Percentiles rank a stretch among this genome's conserved stretches.
Conservation (phyloP, 2,113 vertebrate genomes). For the Montifringilla adamsi region DNA sequence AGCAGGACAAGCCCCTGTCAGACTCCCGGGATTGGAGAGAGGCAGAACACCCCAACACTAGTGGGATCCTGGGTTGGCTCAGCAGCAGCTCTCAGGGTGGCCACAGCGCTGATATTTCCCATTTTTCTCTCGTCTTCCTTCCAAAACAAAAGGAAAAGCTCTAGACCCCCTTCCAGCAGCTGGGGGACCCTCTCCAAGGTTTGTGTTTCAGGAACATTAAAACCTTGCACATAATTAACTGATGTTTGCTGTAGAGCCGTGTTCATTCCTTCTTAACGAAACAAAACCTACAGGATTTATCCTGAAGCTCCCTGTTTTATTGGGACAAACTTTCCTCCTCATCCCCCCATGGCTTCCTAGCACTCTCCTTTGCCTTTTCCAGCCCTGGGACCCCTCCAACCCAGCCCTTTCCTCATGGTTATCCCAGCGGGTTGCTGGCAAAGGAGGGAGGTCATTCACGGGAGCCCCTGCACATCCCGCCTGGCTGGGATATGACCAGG, state of each 20-base stretch:
- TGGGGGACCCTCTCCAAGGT: slow-evolving; percentile 5
- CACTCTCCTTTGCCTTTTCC: neutral
- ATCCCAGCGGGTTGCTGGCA: neutral
- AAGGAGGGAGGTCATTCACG: accelerated
- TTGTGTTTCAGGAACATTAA: slow-evolving; percentile 51
- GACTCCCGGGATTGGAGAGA: neutral
- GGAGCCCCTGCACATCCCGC: neutral
- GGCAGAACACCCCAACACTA: neutral
- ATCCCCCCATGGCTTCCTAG: neutral
- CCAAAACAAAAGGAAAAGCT: neutral
- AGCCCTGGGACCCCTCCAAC: neutral
- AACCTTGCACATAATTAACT: slow-evolving; percentile 56
- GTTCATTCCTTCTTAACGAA: neutral
- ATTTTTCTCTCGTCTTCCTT: neutral
- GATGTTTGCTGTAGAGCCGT: neutral
- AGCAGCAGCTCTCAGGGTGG: neutral
- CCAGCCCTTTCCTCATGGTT: neutral
- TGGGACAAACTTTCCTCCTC: neutral
- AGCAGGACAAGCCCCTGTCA: neutral
- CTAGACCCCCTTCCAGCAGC: slow-evolving; percentile 17
- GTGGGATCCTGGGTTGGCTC: neutral
- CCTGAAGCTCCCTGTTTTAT: neutral
- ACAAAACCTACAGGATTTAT: neutral
- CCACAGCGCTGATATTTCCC: neutral
- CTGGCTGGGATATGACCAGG: neutral